Evolutionary conservation across 2,113 vertebrate genomes (phyloP), one percentile per base, ranked within the genome.

Genomic region (Amia ocellicauda): DNA sequence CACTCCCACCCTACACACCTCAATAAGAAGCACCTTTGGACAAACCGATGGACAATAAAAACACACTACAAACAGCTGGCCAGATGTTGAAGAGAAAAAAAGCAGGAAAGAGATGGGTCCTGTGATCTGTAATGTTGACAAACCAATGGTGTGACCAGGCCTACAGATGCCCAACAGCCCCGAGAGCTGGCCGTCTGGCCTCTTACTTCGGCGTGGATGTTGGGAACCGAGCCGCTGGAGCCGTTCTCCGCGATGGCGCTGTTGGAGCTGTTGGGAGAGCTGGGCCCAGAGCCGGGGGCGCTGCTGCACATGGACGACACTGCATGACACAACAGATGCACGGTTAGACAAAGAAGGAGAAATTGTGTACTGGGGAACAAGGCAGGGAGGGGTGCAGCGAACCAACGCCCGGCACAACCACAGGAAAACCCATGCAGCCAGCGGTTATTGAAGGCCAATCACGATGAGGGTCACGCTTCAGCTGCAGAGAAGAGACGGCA

Each of bases 241-340:
- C 91, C 92, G 2, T 93, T 93, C 82, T 93, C 91, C 0, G 88
- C 81, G 43, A 90, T 90, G 84, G 90, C 78, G 69, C 86, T 76
- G 79, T 91, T 90, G 68, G 90, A 91, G 78, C 89, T 90, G 84
- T 91, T 91, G 52, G 91, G 91, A 60, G 91, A 92, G 75, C 90
- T 92, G 64, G 91, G 91, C 43, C 90, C 90, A 1, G 91, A 93
- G 67, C 91, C 91, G 0, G 92, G 92, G 13, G 92, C 92, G 9
- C 92, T 93, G 87, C 85, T 92, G 82, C 89, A 92, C 64, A 91
- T 83, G 1, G 91, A 87, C 2, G 91, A 89, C 73, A 88, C 91
- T 92, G 67, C 14, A 67, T 60, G 24, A 58, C 67, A 72, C 69
- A 47, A 40, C n/a, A n/a, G n/a, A n/a, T n/a, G n/a, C n/a, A n/a